Conservation (phyloP, 1,140 invertebrate species). For the Neomicropteryx cornuta region DNA sequence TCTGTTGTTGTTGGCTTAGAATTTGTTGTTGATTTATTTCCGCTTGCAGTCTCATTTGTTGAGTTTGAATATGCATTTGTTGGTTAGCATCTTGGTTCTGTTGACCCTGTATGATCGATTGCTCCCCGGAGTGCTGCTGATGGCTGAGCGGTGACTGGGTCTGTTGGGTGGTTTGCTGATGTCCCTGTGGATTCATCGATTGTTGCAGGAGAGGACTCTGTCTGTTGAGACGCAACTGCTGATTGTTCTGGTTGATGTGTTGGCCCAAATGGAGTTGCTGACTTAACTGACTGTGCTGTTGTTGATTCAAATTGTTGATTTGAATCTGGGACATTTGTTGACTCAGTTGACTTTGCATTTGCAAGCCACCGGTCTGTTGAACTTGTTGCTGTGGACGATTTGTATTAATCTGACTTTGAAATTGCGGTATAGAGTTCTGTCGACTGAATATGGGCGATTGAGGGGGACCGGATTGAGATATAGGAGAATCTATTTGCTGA, state of each 20-base stretch:
- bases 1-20: slow-evolving; percentile 34
- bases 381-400: slow-evolving; percentile 30
- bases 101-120: slow-evolving; percentile 22
- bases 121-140: slow-evolving; percentile 22
- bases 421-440: too few species aligned
- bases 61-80: slow-evolving; percentile 35
- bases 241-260: too few species aligned
- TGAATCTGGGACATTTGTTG: slow-evolving; percentile 6
- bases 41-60: slow-evolving; percentile 38
- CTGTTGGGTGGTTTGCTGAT: slow-evolving; percentile 9
- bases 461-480: slow-evolving; percentile 1
- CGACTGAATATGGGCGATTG: slow-evolving; percentile 5
- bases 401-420: slow-evolving; percentile 21
- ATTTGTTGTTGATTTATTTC: slow-evolving; percentile 33
- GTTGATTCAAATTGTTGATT: too few species aligned
- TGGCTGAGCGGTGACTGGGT: slow-evolving; percentile 21
- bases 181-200: too few species aligned
- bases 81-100: slow-evolving; percentile 16
- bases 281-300: too few species aligned
- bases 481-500: slow-evolving; percentile 5
- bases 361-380: slow-evolving; percentile 20
- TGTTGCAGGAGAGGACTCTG: too few species aligned
- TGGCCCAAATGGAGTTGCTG: too few species aligned
- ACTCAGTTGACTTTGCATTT: slow-evolving; percentile 10
- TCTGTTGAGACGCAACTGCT: too few species aligned